These are phyloP conservation scores for Penaeus japonicus DNA, from an alignment of 1,140 invertebrate species.

Conservation along the genomic window DNA sequence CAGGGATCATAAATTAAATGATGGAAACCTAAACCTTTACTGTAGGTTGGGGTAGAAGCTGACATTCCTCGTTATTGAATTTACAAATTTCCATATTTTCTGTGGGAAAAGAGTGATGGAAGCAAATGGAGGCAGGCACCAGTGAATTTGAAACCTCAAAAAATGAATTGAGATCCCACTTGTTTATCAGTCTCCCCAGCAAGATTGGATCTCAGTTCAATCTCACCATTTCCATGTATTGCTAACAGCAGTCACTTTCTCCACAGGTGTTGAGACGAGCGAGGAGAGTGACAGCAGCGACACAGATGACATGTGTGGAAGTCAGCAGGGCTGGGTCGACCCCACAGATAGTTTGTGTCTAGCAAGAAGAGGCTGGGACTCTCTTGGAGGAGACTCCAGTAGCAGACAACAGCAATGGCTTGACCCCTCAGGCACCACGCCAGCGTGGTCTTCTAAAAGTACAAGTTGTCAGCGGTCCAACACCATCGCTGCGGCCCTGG, in stretches of 20 bases:
- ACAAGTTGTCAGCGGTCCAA: constrained; percentile 31
- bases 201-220: too few relatives aligned
- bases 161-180: too few relatives aligned
- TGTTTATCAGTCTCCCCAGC: too few relatives aligned
- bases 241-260: background rate
- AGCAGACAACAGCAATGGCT: constrained; percentile 24
- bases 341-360: constrained; percentile 24
- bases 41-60: too few relatives aligned
- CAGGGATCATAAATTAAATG: too few relatives aligned
- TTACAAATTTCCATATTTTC: too few relatives aligned
- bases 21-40: too few relatives aligned
- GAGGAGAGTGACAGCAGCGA: constrained; percentile 54
- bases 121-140: too few relatives aligned
- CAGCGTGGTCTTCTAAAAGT: background rate
- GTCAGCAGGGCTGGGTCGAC: constrained; percentile 48
- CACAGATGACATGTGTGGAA: constrained; percentile 43
- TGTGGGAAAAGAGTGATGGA: too few relatives aligned
- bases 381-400: background rate
- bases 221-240: too few relatives aligned
- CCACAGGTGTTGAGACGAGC: constrained; percentile 45
- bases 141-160: too few relatives aligned
- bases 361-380: constrained; percentile 17
- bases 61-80: too few relatives aligned
- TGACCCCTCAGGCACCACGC: background rate
- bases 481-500: constrained; percentile 29